Evolutionary conservation across 2,113 vertebrate species (phyloP).

Genomic region (Cranoglanis bouderius): DNA sequence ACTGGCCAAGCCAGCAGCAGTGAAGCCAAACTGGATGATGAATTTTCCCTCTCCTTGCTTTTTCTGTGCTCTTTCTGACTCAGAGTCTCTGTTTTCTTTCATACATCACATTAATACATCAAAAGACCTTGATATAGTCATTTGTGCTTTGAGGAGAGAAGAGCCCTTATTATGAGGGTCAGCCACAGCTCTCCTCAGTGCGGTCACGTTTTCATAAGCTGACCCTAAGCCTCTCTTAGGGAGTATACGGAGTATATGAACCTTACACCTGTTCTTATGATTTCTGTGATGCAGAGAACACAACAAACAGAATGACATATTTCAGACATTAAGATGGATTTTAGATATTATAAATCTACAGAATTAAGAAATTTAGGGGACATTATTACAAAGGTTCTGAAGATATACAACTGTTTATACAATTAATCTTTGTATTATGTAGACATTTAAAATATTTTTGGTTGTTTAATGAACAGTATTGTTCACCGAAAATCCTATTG

Average conservation of each 20-base stretch:
- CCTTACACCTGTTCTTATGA: not conserved
- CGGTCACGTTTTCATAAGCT: not conserved
- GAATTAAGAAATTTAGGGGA: not conserved
- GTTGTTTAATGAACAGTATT: not conserved
- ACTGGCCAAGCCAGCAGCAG: conserved; percentile 16
- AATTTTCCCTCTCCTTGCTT: not conserved
- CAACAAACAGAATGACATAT: not conserved
- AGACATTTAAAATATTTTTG: not conserved
- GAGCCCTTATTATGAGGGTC: not conserved
- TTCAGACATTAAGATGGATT: not conserved
- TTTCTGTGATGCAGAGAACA: not conserved
- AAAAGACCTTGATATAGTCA: conserved; percentile 22
- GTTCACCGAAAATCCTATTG: not conserved
- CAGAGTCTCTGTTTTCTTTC: not conserved
- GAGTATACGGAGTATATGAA: not conserved
- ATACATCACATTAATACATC: not conserved
- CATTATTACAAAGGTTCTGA: not conserved
- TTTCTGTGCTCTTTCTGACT: not conserved
- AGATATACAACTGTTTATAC: not conserved
- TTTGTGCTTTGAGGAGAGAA: conserved; percentile 19
- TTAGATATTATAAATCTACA: not conserved
- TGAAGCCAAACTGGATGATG: not conserved
- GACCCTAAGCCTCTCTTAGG: not conserved
- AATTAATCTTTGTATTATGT: not conserved
- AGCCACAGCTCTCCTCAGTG: not conserved